Percentiles rank a stretch among this genome's conserved stretches.
These are phyloP conservation scores for Zygothrica quintamaculata DNA, from an alignment of 2,888 invertebrate genomes.

Conservation along the genomic window DNA sequence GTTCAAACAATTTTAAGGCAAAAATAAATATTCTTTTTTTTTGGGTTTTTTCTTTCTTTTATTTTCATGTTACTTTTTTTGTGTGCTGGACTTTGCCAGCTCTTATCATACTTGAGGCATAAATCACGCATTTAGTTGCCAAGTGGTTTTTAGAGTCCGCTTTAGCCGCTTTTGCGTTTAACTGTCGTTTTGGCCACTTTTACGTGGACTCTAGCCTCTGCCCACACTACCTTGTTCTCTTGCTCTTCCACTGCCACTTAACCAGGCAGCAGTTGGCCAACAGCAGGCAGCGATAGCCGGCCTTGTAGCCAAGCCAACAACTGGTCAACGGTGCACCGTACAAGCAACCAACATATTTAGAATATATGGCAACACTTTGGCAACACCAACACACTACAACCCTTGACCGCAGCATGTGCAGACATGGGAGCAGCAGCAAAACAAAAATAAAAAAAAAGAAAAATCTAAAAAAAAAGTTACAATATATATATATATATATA, in stretches of 20 bases:
- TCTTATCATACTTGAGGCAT: conserved; percentile 72
- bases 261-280: conserved; percentile 24
- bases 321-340: conserved; percentile 43
- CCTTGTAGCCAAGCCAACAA: conserved; percentile 13
- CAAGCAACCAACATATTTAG: conserved; percentile 75
- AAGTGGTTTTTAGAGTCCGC: conserved; percentile 69
- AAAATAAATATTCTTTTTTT: conserved; percentile 7
- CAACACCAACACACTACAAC: conserved; percentile 71
- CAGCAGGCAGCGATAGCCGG: background rate
- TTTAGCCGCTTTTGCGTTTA: conserved; percentile 66
- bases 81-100: conserved; percentile 31
- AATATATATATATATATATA: too few species aligned
- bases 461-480: too few species aligned
- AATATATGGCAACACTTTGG: conserved; percentile 81
- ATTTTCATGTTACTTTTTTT: conserved; percentile 3
- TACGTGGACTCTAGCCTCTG: conserved; percentile 22
- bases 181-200: conserved; percentile 69
- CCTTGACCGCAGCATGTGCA: conserved; percentile 73
- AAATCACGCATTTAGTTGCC: conserved; percentile 80
- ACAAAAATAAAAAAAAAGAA: conserved; percentile 6
- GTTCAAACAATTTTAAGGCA: background rate
- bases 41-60: conserved; percentile 3
- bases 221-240: background rate
- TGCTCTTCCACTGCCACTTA: too few species aligned
- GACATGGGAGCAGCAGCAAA: conserved; percentile 37